A percentile compares a stretch with the other conserved stretches of the same genome.
Conservation (phyloP, 2,113 vertebrate genomes). For the Genyomyrus donnyi region DNA sequence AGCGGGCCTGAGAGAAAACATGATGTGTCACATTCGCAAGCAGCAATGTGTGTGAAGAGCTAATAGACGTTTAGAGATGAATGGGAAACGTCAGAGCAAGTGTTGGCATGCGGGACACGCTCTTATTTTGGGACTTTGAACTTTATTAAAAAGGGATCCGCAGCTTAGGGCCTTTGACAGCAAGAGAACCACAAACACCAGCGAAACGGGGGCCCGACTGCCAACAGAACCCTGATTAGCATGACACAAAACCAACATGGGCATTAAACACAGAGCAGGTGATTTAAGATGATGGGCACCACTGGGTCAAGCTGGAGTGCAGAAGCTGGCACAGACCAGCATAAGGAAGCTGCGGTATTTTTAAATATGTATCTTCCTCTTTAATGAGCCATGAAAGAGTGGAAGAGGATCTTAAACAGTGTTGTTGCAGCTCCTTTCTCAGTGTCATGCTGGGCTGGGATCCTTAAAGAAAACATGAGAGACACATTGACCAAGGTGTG, state of each 20-base stretch:
- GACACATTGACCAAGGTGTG: slow-evolving; percentile 52
- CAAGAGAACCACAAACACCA: slow-evolving; percentile 28
- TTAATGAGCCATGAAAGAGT: neutral
- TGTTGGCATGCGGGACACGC: slow-evolving; percentile 22
- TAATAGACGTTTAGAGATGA: neutral
- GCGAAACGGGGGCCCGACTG: slow-evolving; percentile 20
- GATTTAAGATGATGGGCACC: neutral
- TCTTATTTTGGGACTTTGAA: slow-evolving; percentile 19
- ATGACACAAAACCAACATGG: neutral
- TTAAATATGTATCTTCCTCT: neutral
- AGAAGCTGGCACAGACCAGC: neutral
- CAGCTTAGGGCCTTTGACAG: slow-evolving; percentile 26
- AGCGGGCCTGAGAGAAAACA: slow-evolving; percentile 6
- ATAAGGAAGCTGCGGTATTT: neutral
- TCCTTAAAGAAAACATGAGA: slow-evolving; percentile 4
- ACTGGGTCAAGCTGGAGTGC: neutral
- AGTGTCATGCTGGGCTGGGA: neutral
- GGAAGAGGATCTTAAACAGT: neutral
- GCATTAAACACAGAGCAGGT: neutral
- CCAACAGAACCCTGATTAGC: slow-evolving; percentile 18
- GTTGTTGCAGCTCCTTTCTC: neutral
- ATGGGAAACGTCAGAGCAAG: neutral
- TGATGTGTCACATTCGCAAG: slow-evolving; percentile 26
- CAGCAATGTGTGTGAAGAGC: slow-evolving; percentile 20
- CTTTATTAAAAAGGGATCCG: slow-evolving; percentile 28